Evolutionary conservation across 2,888 invertebrate species (phyloP).

Genomic region (Tenthredo amoena): DNA sequence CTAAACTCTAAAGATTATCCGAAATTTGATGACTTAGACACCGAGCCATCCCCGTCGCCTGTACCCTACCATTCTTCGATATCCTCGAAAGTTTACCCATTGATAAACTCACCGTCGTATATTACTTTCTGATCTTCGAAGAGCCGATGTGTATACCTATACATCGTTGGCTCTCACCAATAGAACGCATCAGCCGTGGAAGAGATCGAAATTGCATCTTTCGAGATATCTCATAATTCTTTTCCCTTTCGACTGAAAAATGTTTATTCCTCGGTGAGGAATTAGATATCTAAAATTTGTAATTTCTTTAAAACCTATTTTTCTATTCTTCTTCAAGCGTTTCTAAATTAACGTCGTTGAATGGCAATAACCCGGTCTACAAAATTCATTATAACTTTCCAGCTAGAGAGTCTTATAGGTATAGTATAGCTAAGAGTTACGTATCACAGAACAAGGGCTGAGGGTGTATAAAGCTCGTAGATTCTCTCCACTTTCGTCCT

Average conservation of each 20-base stretch:
- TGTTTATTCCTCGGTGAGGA: no score
- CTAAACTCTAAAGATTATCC: conserved; percentile 34
- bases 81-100: conserved; percentile 19
- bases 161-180: not conserved
- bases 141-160: not conserved
- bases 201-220: no score
- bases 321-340: not conserved
- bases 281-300: no score
- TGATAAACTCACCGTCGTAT: not conserved
- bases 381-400: conserved; percentile 33
- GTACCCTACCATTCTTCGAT: not conserved
- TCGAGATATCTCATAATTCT: no score
- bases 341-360: not conserved
- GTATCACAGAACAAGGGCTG: conserved; percentile 21
- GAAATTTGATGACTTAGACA: conserved; percentile 19
- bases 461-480: not conserved
- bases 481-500: conserved; percentile 27
- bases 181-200: not conserved
- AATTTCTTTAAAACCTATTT: not conserved
- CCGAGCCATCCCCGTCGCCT: not conserved
- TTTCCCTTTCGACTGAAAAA: no score
- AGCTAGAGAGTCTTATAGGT: not conserved
- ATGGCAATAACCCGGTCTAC: not conserved
- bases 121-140: not conserved
- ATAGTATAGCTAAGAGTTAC: not conserved